Conservation (phyloP, 2,797 vertebrate genomes). For the Eospalax fontanierii region DNA sequence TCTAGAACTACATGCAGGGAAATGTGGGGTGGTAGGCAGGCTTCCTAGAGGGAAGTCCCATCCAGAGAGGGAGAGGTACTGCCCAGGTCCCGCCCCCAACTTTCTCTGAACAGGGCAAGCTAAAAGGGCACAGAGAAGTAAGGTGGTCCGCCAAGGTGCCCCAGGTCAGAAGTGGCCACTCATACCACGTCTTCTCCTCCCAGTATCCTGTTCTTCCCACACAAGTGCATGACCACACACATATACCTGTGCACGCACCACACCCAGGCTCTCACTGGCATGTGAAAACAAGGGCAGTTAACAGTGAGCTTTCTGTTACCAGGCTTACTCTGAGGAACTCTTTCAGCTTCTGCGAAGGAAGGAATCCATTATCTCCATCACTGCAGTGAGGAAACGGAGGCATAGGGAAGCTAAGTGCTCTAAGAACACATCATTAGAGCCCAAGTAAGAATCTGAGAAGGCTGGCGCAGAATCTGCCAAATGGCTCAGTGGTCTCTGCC, state of each 20-base stretch:
- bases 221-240: rapidly evolving
- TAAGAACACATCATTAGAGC: background rate
- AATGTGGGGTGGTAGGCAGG: rapidly evolving
- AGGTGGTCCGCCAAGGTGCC: too few relatives aligned
- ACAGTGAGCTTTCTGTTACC: background rate
- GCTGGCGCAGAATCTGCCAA: background rate
- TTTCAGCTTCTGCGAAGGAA: background rate
- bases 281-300: rapidly evolving
- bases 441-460: background rate
- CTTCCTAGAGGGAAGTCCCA: background rate
- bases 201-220: background rate
- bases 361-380: background rate
- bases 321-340: background rate
- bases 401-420: background rate
- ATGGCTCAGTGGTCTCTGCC: background rate
- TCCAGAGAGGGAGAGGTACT: background rate
- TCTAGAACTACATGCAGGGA: background rate
- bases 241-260: background rate
- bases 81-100: background rate
- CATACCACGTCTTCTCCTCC: background rate
- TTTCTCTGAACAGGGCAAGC: background rate
- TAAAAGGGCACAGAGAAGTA: background rate
- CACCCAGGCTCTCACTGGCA: background rate
- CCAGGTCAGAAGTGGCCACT: background rate
- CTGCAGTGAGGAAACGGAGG: slow-evolving; percentile 26